Conservation (phyloP, 2,888 invertebrate genomes). For the Ophion costatus region DNA sequence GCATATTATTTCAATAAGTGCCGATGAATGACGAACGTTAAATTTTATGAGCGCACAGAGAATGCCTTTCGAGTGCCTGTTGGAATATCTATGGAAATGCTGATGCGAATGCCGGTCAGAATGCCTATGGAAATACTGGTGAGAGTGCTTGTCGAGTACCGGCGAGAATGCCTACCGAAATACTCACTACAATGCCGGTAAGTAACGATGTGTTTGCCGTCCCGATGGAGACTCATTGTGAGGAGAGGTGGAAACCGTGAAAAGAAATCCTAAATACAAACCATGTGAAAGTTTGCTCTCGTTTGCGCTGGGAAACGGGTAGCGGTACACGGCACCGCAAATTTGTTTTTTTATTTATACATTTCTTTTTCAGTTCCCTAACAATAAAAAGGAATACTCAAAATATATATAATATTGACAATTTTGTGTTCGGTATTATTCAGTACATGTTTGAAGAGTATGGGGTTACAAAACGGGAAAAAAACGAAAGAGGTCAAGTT, state of each 20-base stretch:
- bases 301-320: background rate
- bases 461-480: no score
- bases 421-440: no score
- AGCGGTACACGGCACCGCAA: background rate
- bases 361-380: slow-evolving; percentile 5
- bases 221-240: no score
- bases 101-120: background rate
- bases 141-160: background rate
- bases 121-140: no score
- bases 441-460: no score
- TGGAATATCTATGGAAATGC: background rate
- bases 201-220: slow-evolving; percentile 6
- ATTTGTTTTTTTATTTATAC: slow-evolving; percentile 10
- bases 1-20: slow-evolving; percentile 7
- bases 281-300: slow-evolving; percentile 3
- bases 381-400: background rate
- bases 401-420: slow-evolving; percentile 10
- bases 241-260: no score
- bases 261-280: slow-evolving; percentile 4
- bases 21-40: slow-evolving; percentile 12
- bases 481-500: slow-evolving; percentile 11
- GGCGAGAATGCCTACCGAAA: background rate
- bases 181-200: slow-evolving; percentile 10
- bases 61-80: slow-evolving; percentile 14
- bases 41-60: slow-evolving; percentile 2